A percentile compares a stretch with the other conserved stretches of the same genome.
Conservation (phyloP, 2,113 vertebrate species). For the Columba janthina region DNA sequence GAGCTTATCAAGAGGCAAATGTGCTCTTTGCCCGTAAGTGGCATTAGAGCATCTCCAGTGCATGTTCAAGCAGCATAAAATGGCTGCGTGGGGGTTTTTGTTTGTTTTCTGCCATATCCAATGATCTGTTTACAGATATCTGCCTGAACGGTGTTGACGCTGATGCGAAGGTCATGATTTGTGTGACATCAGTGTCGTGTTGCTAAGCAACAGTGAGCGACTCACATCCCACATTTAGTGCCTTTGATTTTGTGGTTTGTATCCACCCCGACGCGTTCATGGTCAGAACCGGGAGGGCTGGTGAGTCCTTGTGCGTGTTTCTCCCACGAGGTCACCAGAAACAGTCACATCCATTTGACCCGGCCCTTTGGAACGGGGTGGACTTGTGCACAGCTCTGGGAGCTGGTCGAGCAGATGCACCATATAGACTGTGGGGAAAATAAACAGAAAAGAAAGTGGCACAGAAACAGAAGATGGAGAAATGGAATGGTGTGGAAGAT, state of each 20-base stretch:
- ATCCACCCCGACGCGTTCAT: rapidly evolving
- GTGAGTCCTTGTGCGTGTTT: rapidly evolving
- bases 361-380: background rate
- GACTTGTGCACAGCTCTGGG: background rate
- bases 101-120: background rate
- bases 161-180: background rate
- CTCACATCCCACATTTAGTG: background rate
- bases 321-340: background rate
- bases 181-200: background rate
- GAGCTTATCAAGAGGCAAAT: background rate
- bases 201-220: constrained; percentile 8
- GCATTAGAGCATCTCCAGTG: background rate
- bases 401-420: background rate
- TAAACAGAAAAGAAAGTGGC: background rate
- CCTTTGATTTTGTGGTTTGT: rapidly evolving
- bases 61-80: background rate
- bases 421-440: background rate
- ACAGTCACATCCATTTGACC: background rate
- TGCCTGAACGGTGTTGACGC: background rate
- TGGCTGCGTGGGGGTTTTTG: too few relatives aligned
- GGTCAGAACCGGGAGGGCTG: background rate
- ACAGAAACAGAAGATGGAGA: background rate
- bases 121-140: background rate
- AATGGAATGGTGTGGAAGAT: background rate
- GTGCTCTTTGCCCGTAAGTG: background rate